Percentiles rank a stretch among this genome's conserved stretches.
Conservation (phyloP, 2,888 invertebrate genomes). For the Eupithecia subfuscata region DNA sequence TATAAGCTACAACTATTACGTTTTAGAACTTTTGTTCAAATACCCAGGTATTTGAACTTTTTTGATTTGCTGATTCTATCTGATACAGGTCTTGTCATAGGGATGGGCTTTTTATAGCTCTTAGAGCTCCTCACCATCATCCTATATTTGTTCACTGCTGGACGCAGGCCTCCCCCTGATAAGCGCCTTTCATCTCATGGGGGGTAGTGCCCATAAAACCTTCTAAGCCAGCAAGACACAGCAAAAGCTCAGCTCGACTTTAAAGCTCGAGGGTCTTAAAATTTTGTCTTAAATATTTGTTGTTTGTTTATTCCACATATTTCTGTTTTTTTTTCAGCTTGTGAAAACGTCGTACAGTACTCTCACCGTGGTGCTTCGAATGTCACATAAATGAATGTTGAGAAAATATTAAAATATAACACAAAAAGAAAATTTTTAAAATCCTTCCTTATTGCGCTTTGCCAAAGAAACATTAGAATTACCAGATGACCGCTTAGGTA, state of each 20-base stretch:
- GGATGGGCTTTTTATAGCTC: background rate
- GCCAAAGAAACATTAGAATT: background rate
- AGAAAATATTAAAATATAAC: background rate
- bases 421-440: background rate
- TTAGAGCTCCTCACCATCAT: too few species aligned
- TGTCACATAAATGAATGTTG: constrained; percentile 44
- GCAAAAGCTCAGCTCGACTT: background rate
- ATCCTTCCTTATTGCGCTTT: background rate
- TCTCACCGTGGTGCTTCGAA: constrained; percentile 69
- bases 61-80: too few species aligned
- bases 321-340: constrained; percentile 61
- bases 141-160: too few species aligned
- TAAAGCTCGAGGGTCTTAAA: background rate
- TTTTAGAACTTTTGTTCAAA: too few species aligned
- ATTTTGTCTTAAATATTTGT: background rate
- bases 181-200: too few species aligned
- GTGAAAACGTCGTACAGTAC: constrained; percentile 77
- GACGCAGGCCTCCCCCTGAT: too few species aligned
- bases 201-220: too few species aligned
- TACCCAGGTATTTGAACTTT: too few species aligned
- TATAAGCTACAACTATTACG: too few species aligned
- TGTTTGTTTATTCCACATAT: background rate
- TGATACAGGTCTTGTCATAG: too few species aligned
- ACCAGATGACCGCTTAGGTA: background rate
- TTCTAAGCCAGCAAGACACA: too few species aligned